These are phyloP conservation scores for Drosophila orena DNA, from an alignment of 1,140 invertebrate species.

Conservation along the genomic window DNA sequence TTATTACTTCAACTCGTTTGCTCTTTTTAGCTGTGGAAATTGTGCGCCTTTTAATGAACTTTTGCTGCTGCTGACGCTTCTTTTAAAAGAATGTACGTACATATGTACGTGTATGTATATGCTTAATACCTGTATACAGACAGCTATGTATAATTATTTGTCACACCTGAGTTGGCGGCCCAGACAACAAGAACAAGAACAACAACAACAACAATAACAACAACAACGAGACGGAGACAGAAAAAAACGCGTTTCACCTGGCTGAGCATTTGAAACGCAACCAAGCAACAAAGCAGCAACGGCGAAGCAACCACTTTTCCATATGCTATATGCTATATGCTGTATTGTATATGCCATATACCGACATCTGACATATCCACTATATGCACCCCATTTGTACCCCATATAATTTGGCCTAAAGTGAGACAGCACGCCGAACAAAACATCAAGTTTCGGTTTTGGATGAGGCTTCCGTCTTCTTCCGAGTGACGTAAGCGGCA, in stretches of 20 bases:
- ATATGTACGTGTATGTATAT: slow-evolving; percentile 16
- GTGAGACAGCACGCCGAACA: slow-evolving; percentile 20
- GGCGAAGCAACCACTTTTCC: slow-evolving; percentile 61
- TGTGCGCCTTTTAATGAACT: slow-evolving; percentile 58
- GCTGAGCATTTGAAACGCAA: slow-evolving; percentile 72
- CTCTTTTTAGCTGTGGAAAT: slow-evolving; percentile 33
- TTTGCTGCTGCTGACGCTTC: slow-evolving; percentile 56
- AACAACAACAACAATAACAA: slow-evolving; percentile 33
- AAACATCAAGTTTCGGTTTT: slow-evolving; percentile 36
- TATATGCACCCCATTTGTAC: slow-evolving; percentile 28
- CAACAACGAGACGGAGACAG: slow-evolving; percentile 18
- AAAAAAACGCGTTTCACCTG: slow-evolving; percentile 77
- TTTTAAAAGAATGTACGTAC: slow-evolving; percentile 56
- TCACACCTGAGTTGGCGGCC: slow-evolving; percentile 79
- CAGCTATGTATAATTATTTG: slow-evolving; percentile 82
- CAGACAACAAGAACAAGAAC: slow-evolving; percentile 49
- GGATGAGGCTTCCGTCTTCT: slow-evolving; percentile 32
- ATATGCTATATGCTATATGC: slow-evolving; percentile 38
- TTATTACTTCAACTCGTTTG: slow-evolving; percentile 22
- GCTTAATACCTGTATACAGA: slow-evolving; percentile 37
- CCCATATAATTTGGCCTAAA: slow-evolving; percentile 20
- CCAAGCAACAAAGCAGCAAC: slow-evolving; percentile 42
- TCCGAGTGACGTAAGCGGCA: slow-evolving; percentile 32
- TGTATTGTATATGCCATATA: slow-evolving; percentile 41
- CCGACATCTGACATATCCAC: slow-evolving; percentile 15